phyloP scores from a whole-genome alignment of 1,140 invertebrate species.

The Zophobas atratus region DNA sequence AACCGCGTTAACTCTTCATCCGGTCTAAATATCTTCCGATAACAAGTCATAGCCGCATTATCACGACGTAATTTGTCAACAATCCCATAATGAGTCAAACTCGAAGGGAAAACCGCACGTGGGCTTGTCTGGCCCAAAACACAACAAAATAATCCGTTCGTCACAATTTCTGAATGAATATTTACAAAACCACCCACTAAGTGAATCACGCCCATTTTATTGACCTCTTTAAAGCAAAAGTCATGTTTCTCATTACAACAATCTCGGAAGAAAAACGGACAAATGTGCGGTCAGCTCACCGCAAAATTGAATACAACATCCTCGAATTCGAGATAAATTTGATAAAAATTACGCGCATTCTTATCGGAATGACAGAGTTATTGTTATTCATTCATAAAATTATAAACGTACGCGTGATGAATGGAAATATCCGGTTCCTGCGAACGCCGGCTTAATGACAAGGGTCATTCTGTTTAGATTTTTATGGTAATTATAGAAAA shows the following conservation, averaged over 20 bases:
- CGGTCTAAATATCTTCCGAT: too few species aligned
- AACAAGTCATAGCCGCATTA: too few species aligned
- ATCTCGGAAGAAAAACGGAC: background rate
- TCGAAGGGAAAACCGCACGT: slow-evolving; percentile 2
- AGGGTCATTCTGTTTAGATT: background rate
- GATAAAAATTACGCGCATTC: background rate
- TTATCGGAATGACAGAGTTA: background rate
- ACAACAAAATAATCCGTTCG: slow-evolving; percentile 5
- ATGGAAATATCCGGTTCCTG: slow-evolving; percentile 12
- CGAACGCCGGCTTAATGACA: background rate
- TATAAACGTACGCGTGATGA: slow-evolving; percentile 4
- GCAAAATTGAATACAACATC: slow-evolving; percentile 24
- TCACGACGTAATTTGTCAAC: too few species aligned
- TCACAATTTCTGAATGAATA: slow-evolving; percentile 7
- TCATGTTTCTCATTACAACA: background rate
- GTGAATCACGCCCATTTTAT: slow-evolving; percentile 11
- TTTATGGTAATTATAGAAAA: background rate
- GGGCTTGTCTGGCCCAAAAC: slow-evolving; percentile 6
- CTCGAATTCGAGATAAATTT: slow-evolving; percentile 2
- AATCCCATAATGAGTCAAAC: background rate
- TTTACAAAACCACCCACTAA: slow-evolving; percentile 27
- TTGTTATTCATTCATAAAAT: slow-evolving; percentile 14
- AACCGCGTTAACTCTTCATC: too few species aligned
- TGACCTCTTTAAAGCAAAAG: slow-evolving; percentile 12
- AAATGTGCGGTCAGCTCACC: slow-evolving; percentile 1